A percentile compares a stretch with the other conserved stretches of the same genome.
phyloP scores from a whole-genome alignment of 2,888 invertebrate genomes.

The Dryomyza anilis region DNA sequence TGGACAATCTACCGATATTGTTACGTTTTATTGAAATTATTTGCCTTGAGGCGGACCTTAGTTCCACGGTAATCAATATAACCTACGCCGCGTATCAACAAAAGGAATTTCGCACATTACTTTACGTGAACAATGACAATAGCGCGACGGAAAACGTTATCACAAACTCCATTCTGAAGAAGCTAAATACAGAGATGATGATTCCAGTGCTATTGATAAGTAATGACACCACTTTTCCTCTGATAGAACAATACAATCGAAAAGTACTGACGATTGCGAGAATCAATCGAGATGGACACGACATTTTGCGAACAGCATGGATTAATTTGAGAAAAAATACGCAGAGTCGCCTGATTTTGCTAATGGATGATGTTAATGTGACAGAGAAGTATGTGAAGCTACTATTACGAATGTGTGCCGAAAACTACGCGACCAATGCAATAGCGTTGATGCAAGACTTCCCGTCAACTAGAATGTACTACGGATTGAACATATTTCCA shows the following conservation, averaged over 20 bases:
- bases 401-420: constrained; percentile 12
- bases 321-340: not conserved
- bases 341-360: constrained; percentile 17
- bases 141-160: not conserved
- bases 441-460: not conserved
- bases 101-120: constrained; percentile 1
- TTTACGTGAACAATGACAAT: not conserved
- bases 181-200: not conserved
- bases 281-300: not conserved
- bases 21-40: not conserved
- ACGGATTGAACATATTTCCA: constrained; percentile 3
- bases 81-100: too few relatives aligned
- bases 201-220: not conserved
- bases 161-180: not conserved
- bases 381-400: not conserved
- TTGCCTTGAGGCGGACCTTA: not conserved
- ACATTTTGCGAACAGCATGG: constrained; percentile 17
- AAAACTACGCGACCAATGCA: constrained; percentile 5
- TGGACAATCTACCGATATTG: too few relatives aligned
- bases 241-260: not conserved
- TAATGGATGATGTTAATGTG: not conserved
- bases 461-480: too few relatives aligned
- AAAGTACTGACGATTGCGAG: constrained; percentile 10
- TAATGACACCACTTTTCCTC: not conserved
- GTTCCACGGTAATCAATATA: not conserved